Base-by-base conservation (phyloP, 2,888 invertebrate genomes). In the Lymantria monacha region DNA sequence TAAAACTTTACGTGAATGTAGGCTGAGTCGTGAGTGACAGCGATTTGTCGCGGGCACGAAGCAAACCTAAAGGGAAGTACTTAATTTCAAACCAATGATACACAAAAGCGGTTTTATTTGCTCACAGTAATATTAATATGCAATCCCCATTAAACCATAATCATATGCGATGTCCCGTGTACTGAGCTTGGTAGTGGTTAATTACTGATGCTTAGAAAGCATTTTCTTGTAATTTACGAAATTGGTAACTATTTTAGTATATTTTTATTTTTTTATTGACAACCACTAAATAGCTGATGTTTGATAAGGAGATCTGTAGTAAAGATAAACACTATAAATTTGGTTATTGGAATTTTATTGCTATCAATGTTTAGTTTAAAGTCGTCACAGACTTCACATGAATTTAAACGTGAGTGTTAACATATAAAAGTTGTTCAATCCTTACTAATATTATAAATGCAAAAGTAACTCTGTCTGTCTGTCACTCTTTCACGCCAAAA, bases 1-100 rank as follows among this genome's bases (percentile, higher is more conserved):
- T 81, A 81, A 81, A 81, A 79, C 76, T 79, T 78, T 77, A 70
- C 74, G 72, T 74, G 78, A 65, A 62, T 57, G 43, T 55, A 56
- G 56, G 72, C 50, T 51, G 55, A 33, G 71, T 59, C 42, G 31
- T 55, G 51, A 72, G 57, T 74, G 70, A 59, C 53, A 63, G 74
- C 76, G 73, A 61, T 57, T 55, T 49, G 48, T 46, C 42, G 14
- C 12, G 49, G 53, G 54, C 48, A 7, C 33, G 13, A 42, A 38
- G 53, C 53, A 10, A 51, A 44, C 22, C 36, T 22, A 51, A 53
- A 46, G 42, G 50, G 37, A 45, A 40, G 48, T 55, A 53, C 43
- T 60, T 65, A 51, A 67, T 60, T 65, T 55, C 56, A 51, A 57
- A 57, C 57, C 62, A 60, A 52, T 57, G 51, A 64, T 51, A 54